phyloP scores from a whole-genome alignment of 2,113 vertebrate species.

The Emberiza fucata region DNA sequence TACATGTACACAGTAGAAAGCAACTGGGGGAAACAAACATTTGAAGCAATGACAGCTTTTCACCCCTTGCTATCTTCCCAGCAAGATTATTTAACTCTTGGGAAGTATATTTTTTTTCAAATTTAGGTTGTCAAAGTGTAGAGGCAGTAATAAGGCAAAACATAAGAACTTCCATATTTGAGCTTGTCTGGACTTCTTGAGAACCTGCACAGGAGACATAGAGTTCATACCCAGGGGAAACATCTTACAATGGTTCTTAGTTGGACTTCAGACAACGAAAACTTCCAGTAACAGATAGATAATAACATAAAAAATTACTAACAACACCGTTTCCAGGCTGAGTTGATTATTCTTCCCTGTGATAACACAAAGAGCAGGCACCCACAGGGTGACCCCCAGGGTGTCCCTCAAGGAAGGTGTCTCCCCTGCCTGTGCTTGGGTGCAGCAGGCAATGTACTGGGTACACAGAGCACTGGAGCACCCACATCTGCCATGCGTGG shows the following conservation, averaged over 20 bases:
- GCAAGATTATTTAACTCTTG: background rate
- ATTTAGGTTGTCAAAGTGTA: background rate
- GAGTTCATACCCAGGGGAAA: background rate
- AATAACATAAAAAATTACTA: background rate
- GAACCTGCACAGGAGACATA: rapidly evolving
- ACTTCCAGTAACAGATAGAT: background rate
- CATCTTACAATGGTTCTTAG: background rate
- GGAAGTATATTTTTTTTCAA: background rate
- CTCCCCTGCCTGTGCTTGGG: background rate
- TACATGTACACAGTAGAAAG: background rate
- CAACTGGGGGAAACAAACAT: background rate
- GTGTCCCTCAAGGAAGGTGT: background rate
- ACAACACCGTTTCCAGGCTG: background rate
- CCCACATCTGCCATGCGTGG: rapidly evolving
- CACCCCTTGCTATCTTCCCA: background rate
- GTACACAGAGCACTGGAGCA: background rate
- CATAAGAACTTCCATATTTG: background rate
- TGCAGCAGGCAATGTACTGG: background rate
- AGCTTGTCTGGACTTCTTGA: background rate
- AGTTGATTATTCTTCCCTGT: background rate
- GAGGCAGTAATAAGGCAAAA: background rate
- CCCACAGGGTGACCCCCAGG: background rate
- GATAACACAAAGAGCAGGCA: background rate
- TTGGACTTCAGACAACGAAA: background rate
- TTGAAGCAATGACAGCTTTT: background rate